These are phyloP conservation scores for Petrolisthes manimaculis DNA, from an alignment of 2,888 invertebrate species.

Conservation along the genomic window DNA sequence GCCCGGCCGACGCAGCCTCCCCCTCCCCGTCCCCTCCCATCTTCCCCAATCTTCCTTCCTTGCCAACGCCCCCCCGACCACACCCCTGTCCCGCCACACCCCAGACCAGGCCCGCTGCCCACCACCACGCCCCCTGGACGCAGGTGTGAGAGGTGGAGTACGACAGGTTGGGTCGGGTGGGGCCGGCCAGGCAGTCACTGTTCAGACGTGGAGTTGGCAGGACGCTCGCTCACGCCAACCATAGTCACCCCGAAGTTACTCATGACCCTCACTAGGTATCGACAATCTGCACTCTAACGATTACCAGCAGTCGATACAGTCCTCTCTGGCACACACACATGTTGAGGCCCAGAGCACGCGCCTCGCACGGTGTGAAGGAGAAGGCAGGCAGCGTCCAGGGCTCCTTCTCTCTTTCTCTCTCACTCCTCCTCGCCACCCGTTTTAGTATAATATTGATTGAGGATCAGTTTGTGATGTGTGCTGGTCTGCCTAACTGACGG, in stretches of 20 bases:
- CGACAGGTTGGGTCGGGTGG: conserved; percentile 49
- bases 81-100: conserved; percentile 42
- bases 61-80: conserved; percentile 9
- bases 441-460: conserved; percentile 38
- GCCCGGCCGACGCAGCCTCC: neutral
- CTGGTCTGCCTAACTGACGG: neutral
- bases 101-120: conserved; percentile 21
- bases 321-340: conserved; percentile 1
- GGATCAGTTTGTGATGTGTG: conserved; percentile 32
- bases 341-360: neutral
- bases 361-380: neutral
- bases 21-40: conserved; percentile 1
- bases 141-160: conserved; percentile 52
- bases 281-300: conserved; percentile 22
- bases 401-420: neutral
- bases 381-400: neutral
- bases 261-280: conserved; percentile 20
- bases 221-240: conserved; percentile 37
- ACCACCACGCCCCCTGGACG: conserved; percentile 48
- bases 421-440: neutral
- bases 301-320: conserved; percentile 33
- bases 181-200: conserved; percentile 45
- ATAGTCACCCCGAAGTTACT: conserved; percentile 15
- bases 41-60: conserved; percentile 4
- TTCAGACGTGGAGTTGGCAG: conserved; percentile 43